Evolutionary conservation across 2,797 vertebrate genomes (phyloP), one percentile per base, ranked within the genome.

Genomic region (Centroberyx gerrardi): DNA sequence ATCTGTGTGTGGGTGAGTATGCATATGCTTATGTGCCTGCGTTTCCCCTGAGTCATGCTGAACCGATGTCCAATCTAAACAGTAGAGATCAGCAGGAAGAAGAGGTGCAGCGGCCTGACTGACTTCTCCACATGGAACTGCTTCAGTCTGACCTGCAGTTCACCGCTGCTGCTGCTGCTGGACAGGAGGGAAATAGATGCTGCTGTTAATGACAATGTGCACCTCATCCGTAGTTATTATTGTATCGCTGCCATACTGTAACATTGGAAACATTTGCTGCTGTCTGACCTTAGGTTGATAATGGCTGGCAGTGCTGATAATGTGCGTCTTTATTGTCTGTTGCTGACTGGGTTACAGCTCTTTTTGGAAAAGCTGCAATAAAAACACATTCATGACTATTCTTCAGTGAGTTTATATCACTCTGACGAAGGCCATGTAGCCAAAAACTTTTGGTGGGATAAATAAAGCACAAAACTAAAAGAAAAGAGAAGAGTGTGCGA

Each of bases 141-240:
- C 68, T 87, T 74, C 42, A 49, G 64, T 46, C 46, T 86, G 81
- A 85, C 83, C 86, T 10, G 3, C 3, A 54, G 80, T 78, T 87
- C 79, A 84, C 22, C 55, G 8, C 36, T 3, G 44, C 58, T 62
- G 44, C 58, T 62, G 22, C 22, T 22, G 62, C 36, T 17, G n/a
- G 36, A 69, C 44, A 52, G 29, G 48, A 60, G 66, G 62, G 28
- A 66, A 76, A 76, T 42, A 18, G 49, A 84, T 18, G 78, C 31
- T 40, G 67, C 65, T 76, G 44, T 80, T 65, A 44, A 64, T 64
- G 42, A 76, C 44, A 31, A 74, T 63, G 62, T 67, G 73, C 65
- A 70, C 29, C 51, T 74, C 68, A n/a, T 65, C 42, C 31, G 55
- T 8, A 60, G 56, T 36, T 38, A 15, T 56, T 42, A 5, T 38